Evolutionary conservation across 2,113 vertebrate species (phyloP).

Genomic region (Acanthochromis polyacanthus): DNA sequence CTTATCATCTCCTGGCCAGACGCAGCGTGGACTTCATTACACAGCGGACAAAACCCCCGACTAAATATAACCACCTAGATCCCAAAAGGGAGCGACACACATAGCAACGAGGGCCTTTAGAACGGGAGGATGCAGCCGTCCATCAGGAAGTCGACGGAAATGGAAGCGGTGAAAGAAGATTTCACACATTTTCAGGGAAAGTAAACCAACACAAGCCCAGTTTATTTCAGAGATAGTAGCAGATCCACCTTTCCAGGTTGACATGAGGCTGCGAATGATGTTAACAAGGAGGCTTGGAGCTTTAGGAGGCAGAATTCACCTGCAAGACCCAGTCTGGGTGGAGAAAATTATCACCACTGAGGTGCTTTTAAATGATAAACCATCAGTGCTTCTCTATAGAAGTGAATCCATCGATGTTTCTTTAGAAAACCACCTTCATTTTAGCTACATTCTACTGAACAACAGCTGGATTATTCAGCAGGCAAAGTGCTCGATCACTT

Average conservation of each 20-base stretch:
- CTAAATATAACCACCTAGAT: constrained; percentile 68
- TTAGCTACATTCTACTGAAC: not conserved
- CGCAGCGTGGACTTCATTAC: constrained; percentile 55
- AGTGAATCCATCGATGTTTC: not conserved
- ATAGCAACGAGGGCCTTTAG: constrained; percentile 27
- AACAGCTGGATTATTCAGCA: not conserved
- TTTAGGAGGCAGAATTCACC: not conserved
- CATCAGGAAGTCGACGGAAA: constrained; percentile 36
- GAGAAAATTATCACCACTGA: not conserved
- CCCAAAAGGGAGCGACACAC: constrained; percentile 45
- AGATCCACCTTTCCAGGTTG: not conserved
- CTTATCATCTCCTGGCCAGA: constrained; percentile 68
- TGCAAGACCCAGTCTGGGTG: not conserved
- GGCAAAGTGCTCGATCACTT: not conserved
- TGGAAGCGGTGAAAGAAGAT: constrained; percentile 5
- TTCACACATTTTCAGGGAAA: not conserved
- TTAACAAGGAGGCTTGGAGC: not conserved
- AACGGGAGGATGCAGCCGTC: constrained; percentile 25
- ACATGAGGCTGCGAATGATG: not conserved
- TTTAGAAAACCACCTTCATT: not conserved
- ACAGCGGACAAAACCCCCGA: constrained; percentile 58
- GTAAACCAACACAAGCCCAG: not conserved
- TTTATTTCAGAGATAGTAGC: not conserved
- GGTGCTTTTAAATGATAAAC: not conserved
- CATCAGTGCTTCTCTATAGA: not conserved